These are phyloP conservation scores for Leptinotarsa defecta DNA, from an alignment of 1,140 invertebrate genomes.

Conservation along the genomic window DNA sequence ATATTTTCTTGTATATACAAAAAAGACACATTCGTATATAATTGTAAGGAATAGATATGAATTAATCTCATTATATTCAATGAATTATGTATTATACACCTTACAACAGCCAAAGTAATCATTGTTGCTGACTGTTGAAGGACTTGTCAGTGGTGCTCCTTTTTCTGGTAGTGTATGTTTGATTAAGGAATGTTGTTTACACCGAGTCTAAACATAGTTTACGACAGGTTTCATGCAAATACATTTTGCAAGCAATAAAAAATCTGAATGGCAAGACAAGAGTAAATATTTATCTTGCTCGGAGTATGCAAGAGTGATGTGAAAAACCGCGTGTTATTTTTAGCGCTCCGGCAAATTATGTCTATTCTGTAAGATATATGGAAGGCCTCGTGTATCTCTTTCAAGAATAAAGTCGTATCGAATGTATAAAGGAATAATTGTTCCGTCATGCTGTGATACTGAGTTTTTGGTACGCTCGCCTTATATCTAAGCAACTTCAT, in stretches of 20 bases:
- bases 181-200: constrained; percentile 7
- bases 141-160: background rate
- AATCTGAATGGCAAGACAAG: constrained; percentile 16
- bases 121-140: background rate
- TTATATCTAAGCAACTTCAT: too few species aligned
- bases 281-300: constrained; percentile 10
- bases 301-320: background rate
- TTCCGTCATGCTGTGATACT: too few species aligned
- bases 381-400: too few species aligned
- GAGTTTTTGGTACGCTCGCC: too few species aligned
- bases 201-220: constrained; percentile 13
- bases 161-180: background rate
- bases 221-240: constrained; percentile 17
- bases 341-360: background rate
- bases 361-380: background rate
- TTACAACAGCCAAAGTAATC: too few species aligned
- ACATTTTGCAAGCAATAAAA: constrained; percentile 5
- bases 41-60: too few species aligned
- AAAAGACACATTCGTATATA: too few species aligned
- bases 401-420: too few species aligned
- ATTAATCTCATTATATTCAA: too few species aligned
- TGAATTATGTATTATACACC: too few species aligned
- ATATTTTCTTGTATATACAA: too few species aligned
- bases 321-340: background rate
- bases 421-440: too few species aligned